Conservation (phyloP, 2,797 vertebrate genomes). For the Dermochelys coriacea region DNA sequence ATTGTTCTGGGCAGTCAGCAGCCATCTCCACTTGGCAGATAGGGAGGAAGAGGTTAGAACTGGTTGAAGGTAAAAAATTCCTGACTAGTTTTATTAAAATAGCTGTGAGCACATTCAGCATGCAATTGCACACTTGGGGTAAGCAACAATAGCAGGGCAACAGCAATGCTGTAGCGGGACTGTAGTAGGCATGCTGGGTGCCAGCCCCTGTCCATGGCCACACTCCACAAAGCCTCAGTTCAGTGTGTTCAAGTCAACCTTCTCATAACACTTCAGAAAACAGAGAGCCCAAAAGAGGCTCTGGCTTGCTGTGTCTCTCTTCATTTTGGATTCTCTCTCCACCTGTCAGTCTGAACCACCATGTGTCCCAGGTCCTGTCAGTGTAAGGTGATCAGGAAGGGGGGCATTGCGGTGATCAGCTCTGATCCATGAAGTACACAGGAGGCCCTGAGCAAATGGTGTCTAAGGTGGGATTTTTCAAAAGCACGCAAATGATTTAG, state of each 20-base stretch:
- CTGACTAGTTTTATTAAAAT: fast-evolving
- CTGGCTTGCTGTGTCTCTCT: neutral
- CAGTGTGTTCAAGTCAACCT: neutral
- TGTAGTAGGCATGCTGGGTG: neutral
- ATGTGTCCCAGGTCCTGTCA: neutral
- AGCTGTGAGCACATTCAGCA: neutral
- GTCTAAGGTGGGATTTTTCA: neutral
- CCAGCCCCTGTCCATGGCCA: fast-evolving
- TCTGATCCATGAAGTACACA: neutral
- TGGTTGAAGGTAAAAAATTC: neutral
- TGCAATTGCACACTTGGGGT: fast-evolving
- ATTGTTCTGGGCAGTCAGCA: neutral
- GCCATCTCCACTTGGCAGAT: neutral
- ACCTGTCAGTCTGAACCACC: neutral
- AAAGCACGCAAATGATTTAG: neutral
- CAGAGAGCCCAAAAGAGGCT: neutral
- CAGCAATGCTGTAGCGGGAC: neutral
- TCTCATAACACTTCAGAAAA: too few relatives aligned
- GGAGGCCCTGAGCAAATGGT: neutral
- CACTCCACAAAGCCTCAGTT: neutral
- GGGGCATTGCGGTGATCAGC: neutral
- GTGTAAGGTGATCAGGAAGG: neutral
- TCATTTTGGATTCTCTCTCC: fast-evolving
- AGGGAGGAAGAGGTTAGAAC: neutral
- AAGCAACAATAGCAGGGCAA: neutral